Conservation (phyloP, 2,888 invertebrate genomes). For the Metalampra italica region DNA sequence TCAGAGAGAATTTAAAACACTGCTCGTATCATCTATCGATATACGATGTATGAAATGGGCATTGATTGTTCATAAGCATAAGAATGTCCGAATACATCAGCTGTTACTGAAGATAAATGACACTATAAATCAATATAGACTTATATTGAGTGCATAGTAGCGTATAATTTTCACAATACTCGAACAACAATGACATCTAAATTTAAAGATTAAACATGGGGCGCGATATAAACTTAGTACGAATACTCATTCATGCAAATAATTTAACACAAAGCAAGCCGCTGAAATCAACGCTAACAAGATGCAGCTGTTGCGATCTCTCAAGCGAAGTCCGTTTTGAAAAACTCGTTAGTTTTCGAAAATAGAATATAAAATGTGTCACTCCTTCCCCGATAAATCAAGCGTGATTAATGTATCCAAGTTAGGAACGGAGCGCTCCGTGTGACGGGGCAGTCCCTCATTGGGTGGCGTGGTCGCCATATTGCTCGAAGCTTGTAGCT, state of each 20-base stretch:
- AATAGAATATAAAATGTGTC: constrained; percentile 78
- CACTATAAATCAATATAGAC: constrained; percentile 60
- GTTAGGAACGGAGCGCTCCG: constrained; percentile 60
- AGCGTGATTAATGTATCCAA: constrained; percentile 70
- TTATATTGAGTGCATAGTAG: constrained; percentile 50
- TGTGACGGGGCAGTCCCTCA: constrained; percentile 73
- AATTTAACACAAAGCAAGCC: constrained; percentile 64
- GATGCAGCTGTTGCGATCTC: constrained; percentile 72
- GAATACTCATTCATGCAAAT: constrained; percentile 62
- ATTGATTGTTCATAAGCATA: constrained; percentile 40
- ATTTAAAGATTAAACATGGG: constrained; percentile 36
- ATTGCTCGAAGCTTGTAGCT: constrained; percentile 75
- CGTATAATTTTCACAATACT: constrained; percentile 61
- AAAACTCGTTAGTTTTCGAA: constrained; percentile 73
- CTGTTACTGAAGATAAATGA: constrained; percentile 52
- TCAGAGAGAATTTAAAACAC: constrained; percentile 43
- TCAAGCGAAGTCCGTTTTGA: constrained; percentile 64
- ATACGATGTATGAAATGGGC: constrained; percentile 35
- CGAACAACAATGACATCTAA: constrained; percentile 47
- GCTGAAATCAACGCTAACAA: constrained; percentile 67
- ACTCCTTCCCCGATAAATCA: constrained; percentile 76
- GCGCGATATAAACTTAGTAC: constrained; percentile 43
- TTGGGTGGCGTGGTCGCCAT: constrained; percentile 76
- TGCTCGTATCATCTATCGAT: constrained; percentile 24
- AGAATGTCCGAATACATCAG: constrained; percentile 56